Conservation (phyloP, 1,140 invertebrate genomes). For the Pissodes strobi region DNA sequence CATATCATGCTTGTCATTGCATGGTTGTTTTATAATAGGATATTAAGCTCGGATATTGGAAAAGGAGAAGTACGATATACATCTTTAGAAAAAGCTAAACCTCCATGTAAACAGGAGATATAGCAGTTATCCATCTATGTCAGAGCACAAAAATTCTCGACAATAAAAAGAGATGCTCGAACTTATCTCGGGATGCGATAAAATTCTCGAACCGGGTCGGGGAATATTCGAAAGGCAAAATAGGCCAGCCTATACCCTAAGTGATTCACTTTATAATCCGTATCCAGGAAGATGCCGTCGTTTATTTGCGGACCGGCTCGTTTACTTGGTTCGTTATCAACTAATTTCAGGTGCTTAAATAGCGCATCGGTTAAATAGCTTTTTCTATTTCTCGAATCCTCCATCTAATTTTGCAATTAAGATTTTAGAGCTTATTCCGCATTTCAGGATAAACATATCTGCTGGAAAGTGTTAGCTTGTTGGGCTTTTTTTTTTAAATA, state of each 20-base stretch:
- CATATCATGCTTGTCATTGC: too few species aligned
- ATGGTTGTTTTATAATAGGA: too few species aligned
- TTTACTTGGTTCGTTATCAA: neutral
- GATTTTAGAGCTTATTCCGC: too few species aligned
- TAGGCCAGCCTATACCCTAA: neutral
- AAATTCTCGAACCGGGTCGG: neutral
- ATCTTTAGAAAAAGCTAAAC: too few species aligned
- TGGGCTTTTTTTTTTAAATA: too few species aligned
- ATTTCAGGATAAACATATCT: too few species aligned
- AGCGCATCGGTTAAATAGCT: neutral
- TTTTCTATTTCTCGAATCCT: too few species aligned
- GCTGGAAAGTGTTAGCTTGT: too few species aligned
- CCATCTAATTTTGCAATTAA: too few species aligned
- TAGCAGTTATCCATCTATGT: neutral
- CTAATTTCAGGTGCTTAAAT: constrained; percentile 3
- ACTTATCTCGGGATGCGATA: neutral
- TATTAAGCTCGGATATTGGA: too few species aligned
- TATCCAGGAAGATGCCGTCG: neutral
- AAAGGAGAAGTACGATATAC: too few species aligned
- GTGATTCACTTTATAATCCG: constrained; percentile 2
- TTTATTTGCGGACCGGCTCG: neutral
- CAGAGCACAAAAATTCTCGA: neutral
- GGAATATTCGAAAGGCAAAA: neutral
- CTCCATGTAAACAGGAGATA: neutral
- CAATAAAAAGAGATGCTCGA: neutral